A percentile compares a stretch with the other conserved stretches of the same genome.
Evolutionary conservation across 2,888 invertebrate species (phyloP).

Genomic region (Campoplex capitator): DNA sequence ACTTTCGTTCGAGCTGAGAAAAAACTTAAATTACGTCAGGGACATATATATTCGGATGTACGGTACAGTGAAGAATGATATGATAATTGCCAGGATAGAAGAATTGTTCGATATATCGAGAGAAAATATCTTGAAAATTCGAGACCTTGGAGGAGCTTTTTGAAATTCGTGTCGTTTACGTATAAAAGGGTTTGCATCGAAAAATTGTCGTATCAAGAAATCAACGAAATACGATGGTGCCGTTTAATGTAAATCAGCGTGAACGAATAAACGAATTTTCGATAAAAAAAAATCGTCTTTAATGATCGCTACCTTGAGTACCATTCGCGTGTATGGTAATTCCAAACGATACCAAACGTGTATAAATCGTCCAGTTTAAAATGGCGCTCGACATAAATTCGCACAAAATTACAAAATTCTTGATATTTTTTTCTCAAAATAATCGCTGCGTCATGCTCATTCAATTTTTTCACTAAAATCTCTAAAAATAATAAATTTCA

Average conservation of each 20-base stretch:
- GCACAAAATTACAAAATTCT: not conserved
- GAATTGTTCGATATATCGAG: not conserved
- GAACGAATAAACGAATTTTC: not conserved
- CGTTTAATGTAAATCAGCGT: not conserved
- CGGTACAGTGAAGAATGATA: not conserved
- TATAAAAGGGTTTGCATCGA: not conserved
- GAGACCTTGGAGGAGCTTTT: not conserved
- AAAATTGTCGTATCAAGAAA: not conserved
- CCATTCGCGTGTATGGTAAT: not conserved
- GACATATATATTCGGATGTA: constrained; percentile 23
- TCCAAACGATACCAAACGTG: too few relatives aligned
- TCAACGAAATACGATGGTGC: not conserved
- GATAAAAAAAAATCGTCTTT: not conserved
- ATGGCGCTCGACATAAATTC: not conserved
- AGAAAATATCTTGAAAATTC: not conserved
- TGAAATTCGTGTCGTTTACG: not conserved
- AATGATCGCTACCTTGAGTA: not conserved
- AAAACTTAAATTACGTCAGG: constrained; percentile 20
- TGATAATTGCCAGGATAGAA: not conserved
- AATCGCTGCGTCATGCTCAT: not conserved
- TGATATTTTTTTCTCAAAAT: not conserved
- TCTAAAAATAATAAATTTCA: not conserved
- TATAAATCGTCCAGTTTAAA: not conserved
- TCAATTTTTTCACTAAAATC: not conserved
- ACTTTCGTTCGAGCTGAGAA: constrained; percentile 21